phyloP scores from a whole-genome alignment of 1,140 invertebrate species.

The Bombus polaris region DNA sequence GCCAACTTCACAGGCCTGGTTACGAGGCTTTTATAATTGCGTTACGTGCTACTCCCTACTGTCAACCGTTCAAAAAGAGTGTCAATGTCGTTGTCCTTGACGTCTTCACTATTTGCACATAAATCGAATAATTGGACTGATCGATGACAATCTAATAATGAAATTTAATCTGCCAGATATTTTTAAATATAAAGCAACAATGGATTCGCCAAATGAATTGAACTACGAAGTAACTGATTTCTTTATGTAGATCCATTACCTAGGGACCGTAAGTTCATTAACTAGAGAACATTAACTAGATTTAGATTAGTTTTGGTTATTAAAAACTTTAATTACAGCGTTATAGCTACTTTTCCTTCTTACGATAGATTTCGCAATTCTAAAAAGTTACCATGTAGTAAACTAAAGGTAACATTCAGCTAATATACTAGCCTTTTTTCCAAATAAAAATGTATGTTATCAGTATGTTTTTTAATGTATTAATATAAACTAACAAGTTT shows the following conservation, averaged over 20 bases:
- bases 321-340: too few species aligned
- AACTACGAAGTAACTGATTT: neutral
- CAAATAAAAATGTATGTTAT: too few species aligned
- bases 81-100: conserved; percentile 66
- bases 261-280: neutral
- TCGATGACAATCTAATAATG: neutral
- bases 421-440: too few species aligned
- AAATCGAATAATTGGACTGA: conserved; percentile 33
- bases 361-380: too few species aligned
- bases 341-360: too few species aligned
- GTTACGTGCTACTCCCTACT: conserved; percentile 5
- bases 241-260: neutral
- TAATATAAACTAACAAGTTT: neutral
- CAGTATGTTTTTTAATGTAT: neutral
- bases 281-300: neutral
- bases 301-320: too few species aligned
- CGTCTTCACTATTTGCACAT: conserved; percentile 34
- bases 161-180: too few species aligned
- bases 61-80: conserved; percentile 33
- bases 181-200: neutral
- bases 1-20: neutral
- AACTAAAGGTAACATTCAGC: too few species aligned
- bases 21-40: conserved; percentile 28
- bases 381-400: too few species aligned
- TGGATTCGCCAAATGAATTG: neutral